Percentiles rank a stretch among this genome's conserved stretches.
These are phyloP conservation scores for Pan paniscus DNA, from an alignment of 2,113 vertebrate genomes.

Conservation along the genomic window DNA sequence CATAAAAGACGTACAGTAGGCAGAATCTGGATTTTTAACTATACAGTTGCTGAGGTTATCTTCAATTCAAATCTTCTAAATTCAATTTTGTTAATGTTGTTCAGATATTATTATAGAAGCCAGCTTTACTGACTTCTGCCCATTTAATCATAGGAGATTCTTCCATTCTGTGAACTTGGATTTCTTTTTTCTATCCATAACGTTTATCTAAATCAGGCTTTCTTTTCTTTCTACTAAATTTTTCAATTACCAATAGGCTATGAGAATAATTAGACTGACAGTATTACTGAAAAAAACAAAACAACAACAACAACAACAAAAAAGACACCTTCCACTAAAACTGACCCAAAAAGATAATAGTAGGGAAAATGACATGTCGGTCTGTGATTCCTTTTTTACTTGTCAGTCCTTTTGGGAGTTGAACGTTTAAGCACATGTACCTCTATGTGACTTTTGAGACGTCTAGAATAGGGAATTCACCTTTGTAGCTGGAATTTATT, in stretches of 20 bases:
- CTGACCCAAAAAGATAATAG: background rate
- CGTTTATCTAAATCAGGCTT: background rate
- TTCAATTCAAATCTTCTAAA: background rate
- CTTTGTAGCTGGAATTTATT: conserved; percentile 21
- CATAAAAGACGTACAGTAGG: background rate
- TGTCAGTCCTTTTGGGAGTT: background rate
- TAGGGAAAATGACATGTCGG: background rate
- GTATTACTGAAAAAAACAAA: background rate
- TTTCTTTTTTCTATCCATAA: background rate
- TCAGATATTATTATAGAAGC: background rate
- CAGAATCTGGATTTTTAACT: background rate
- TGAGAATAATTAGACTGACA: conserved; percentile 11
- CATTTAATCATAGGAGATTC: background rate
- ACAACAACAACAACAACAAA: background rate
- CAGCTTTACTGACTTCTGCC: background rate
- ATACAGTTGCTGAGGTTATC: rapidly evolving
- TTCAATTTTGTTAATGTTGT: background rate
- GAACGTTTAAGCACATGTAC: background rate
- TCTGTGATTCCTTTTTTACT: background rate
- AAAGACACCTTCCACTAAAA: background rate
- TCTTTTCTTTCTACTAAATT: background rate
- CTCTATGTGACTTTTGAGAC: background rate
- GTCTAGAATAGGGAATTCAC: background rate
- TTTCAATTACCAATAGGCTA: background rate
- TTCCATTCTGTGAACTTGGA: background rate